Evolutionary conservation across 1,140 invertebrate species (phyloP).

Genomic region (Eurosta solidaginis): DNA sequence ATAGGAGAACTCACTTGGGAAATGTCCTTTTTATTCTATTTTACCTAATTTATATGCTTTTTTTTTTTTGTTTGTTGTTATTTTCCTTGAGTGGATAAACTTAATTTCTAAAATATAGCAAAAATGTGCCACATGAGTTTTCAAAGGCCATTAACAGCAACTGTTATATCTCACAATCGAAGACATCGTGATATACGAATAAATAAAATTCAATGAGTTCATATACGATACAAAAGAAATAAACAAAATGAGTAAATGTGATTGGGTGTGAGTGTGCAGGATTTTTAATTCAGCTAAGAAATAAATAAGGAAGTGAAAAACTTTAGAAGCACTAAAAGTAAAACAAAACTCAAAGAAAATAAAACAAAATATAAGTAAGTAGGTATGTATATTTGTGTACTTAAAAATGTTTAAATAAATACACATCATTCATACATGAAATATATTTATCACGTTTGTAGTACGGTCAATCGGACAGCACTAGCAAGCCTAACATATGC

Average conservation of each 20-base stretch:
- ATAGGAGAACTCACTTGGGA: background rate
- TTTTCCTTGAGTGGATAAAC: background rate
- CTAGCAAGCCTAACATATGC: background rate
- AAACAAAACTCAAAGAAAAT: background rate
- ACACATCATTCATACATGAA: background rate
- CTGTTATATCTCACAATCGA: constrained; percentile 17
- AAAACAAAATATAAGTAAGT: too few relatives aligned
- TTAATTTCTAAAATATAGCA: background rate
- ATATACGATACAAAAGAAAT: background rate
- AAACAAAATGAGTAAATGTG: too few relatives aligned
- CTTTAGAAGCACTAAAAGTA: background rate
- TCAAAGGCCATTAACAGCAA: constrained; percentile 16
- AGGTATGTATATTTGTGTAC: too few relatives aligned
- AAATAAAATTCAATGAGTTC: background rate
- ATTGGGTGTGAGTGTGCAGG: too few relatives aligned
- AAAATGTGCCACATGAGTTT: constrained; percentile 4
- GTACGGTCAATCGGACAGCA: constrained; percentile 8
- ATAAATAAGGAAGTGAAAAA: constrained; percentile 19
- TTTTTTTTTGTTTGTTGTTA: too few relatives aligned
- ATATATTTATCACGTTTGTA: background rate
- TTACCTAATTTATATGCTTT: too few relatives aligned
- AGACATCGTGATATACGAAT: background rate
- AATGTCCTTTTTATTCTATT: background rate
- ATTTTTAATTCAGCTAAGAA: background rate
- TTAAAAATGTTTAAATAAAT: too few relatives aligned